Percentiles rank a stretch among this genome's conserved stretches.
Conservation (phyloP, 2,888 invertebrate species). For the Desoria tigrina region DNA sequence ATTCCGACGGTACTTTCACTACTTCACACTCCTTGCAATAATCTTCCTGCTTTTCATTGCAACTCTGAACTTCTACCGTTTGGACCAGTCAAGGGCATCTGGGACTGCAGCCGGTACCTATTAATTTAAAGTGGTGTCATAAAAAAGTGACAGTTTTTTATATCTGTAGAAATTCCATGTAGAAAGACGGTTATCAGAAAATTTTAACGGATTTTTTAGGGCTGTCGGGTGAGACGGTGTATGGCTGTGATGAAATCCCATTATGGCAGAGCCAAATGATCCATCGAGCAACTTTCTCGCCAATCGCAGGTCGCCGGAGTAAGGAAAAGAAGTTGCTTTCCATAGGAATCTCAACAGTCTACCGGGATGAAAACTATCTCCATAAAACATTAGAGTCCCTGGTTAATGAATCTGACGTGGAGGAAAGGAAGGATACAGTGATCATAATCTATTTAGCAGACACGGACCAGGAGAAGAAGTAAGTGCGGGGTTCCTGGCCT, state of each 20-base stretch:
- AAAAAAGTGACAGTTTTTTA: constrained; percentile 2
- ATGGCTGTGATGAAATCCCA: constrained; percentile 37
- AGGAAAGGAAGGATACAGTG: constrained; percentile 54
- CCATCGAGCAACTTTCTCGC: constrained; percentile 32
- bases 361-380: constrained; percentile 57
- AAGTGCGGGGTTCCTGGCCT: constrained; percentile 10
- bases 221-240: constrained; percentile 7
- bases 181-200: background rate
- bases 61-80: constrained; percentile 36
- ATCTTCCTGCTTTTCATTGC: constrained; percentile 32
- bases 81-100: constrained; percentile 15
- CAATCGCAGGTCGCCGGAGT: constrained; percentile 27
- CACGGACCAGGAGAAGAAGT: constrained; percentile 53
- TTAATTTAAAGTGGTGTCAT: too few relatives aligned
- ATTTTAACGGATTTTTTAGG: too few relatives aligned
- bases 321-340: constrained; percentile 55
- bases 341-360: constrained; percentile 58
- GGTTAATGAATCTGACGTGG: constrained; percentile 54
- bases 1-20: constrained; percentile 27
- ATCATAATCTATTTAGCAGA: constrained; percentile 58
- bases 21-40: constrained; percentile 33
- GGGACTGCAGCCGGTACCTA: background rate
- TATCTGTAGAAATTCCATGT: too few relatives aligned
- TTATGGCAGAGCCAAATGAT: constrained; percentile 36
- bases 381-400: constrained; percentile 56